Evolutionary conservation across 2,113 vertebrate genomes (phyloP).

Genomic region (Oncorhynchus nerka): DNA sequence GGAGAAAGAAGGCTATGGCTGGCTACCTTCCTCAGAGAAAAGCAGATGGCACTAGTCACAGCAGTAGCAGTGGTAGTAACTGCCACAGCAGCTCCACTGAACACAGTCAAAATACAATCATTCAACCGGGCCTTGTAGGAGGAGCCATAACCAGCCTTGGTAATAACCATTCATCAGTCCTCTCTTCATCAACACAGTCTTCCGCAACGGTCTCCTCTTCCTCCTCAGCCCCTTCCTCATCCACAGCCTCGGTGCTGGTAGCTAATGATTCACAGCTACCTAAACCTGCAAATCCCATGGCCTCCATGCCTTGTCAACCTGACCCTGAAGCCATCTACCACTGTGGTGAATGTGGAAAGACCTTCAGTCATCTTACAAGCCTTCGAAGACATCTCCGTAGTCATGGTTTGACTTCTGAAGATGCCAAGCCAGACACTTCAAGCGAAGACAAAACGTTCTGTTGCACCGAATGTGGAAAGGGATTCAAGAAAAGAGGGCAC

Average conservation of each 20-base stretch:
- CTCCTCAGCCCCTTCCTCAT: constrained; percentile 68
- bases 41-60: constrained; percentile 59
- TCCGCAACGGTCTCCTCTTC: constrained; percentile 71
- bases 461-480: constrained; percentile 88
- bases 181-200: constrained; percentile 67
- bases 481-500: constrained; percentile 89
- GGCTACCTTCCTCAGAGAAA: constrained; percentile 80
- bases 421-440: constrained; percentile 56
- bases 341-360: constrained; percentile 79
- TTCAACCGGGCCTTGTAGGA: constrained; percentile 64
- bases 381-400: constrained; percentile 76
- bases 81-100: constrained; percentile 68
- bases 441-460: constrained; percentile 77
- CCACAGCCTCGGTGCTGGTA: constrained; percentile 74
- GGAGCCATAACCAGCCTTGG: constrained; percentile 65
- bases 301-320: constrained; percentile 56
- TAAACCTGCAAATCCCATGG: constrained; percentile 63
- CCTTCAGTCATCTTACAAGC: constrained; percentile 77
- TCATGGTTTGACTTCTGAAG: constrained; percentile 67
- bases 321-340: constrained; percentile 75
- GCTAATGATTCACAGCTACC: constrained; percentile 69
- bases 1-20: constrained; percentile 80
- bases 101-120: constrained; percentile 67
- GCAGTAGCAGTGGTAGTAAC: constrained; percentile 54
- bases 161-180: constrained; percentile 70